These are phyloP conservation scores for Euwallacea similis DNA, from an alignment of 1,140 invertebrate species.

Conservation along the genomic window DNA sequence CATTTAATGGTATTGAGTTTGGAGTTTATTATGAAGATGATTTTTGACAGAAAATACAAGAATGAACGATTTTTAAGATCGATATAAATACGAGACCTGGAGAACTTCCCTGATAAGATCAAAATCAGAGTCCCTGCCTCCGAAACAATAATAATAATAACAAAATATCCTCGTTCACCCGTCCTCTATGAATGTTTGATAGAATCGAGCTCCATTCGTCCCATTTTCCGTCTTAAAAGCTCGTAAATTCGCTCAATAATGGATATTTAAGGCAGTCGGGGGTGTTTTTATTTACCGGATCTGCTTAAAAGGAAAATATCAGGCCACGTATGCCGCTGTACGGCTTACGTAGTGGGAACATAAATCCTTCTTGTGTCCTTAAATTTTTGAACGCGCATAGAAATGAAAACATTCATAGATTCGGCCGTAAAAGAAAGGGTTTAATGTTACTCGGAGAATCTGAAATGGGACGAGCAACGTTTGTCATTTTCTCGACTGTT, in stretches of 20 bases:
- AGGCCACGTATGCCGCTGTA: too few relatives aligned
- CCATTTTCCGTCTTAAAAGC: conserved; percentile 19
- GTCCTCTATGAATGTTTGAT: conserved; percentile 20
- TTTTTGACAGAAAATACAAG: too few relatives aligned
- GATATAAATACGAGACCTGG: too few relatives aligned
- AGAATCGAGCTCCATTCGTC: conserved; percentile 16
- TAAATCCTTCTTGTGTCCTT: too few relatives aligned
- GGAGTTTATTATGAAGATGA: too few relatives aligned
- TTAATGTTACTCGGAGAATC: conserved; percentile 10
- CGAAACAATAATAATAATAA: conserved; percentile 7
- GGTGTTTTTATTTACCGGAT: conserved; percentile 20
- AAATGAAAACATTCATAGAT: neutral
- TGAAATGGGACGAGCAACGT: conserved; percentile 28
- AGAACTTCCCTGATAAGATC: too few relatives aligned
- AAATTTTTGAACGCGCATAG: too few relatives aligned
- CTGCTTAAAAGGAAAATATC: conserved; percentile 9
- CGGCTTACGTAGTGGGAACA: too few relatives aligned
- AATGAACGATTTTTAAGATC: too few relatives aligned
- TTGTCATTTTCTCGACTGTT: conserved; percentile 33
- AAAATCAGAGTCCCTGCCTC: neutral
- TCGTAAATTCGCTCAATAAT: conserved; percentile 24
- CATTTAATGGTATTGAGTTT: too few relatives aligned
- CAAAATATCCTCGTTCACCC: conserved; percentile 6
- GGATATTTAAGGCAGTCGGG: conserved; percentile 23
- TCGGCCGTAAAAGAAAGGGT: conserved; percentile 1